A percentile compares a stretch with the other conserved stretches of the same genome.
These are phyloP conservation scores for Ichneumon xanthorius DNA, from an alignment of 2,888 invertebrate species.

Conservation along the genomic window DNA sequence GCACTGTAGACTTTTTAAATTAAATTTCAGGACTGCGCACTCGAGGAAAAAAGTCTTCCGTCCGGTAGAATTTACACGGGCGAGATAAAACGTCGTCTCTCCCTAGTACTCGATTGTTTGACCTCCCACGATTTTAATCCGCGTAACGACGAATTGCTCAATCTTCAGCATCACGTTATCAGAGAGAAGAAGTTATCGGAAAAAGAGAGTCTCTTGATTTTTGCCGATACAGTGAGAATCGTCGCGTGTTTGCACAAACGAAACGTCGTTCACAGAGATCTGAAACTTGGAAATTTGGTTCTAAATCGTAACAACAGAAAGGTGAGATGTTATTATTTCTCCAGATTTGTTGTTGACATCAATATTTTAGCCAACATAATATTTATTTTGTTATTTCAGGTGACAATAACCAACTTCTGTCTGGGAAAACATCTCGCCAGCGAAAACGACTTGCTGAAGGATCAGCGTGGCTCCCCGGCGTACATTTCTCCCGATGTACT, in stretches of 20 bases:
- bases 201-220: conserved; percentile 90
- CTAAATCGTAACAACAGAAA: conserved; percentile 89
- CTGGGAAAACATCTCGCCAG: conserved; percentile 91
- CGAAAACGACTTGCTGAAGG: conserved; percentile 90
- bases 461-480: conserved; percentile 92
- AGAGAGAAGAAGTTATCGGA: conserved; percentile 91
- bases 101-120: conserved; percentile 91
- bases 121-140: conserved; percentile 89
- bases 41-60: conserved; percentile 88
- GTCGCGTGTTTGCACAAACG: conserved; percentile 91
- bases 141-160: conserved; percentile 87
- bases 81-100: conserved; percentile 87
- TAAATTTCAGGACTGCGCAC: conserved; percentile 88
- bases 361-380: background rate
- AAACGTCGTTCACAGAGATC: conserved; percentile 92
- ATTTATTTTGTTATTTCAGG: conserved; percentile 73
- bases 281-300: conserved; percentile 92
- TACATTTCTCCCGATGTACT: conserved; percentile 93
- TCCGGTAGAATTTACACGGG: conserved; percentile 86
- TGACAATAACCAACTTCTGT: conserved; percentile 92
- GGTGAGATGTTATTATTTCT: conserved; percentile 59
- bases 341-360: background rate
- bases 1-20: conserved; percentile 11
- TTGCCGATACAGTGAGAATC: conserved; percentile 90
- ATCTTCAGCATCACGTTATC: conserved; percentile 91